Evolutionary conservation across 2,113 vertebrate genomes (phyloP).

Genomic region (Polypterus bichir): DNA sequence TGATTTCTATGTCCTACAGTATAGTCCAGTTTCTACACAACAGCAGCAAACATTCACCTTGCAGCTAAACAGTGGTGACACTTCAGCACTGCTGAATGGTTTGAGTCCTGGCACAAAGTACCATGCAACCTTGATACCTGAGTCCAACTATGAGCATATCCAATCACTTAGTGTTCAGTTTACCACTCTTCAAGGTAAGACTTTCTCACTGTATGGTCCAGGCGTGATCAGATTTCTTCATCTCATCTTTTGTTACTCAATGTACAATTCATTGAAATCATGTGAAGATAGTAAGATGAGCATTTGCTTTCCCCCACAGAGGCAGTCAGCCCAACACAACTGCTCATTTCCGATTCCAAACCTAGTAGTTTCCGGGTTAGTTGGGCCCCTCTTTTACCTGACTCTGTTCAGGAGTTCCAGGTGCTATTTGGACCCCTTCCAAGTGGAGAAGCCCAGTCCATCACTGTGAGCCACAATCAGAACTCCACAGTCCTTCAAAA

Average conservation of each 20-base stretch:
- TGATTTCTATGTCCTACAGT: slow-evolving; percentile 64
- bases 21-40: slow-evolving; percentile 21
- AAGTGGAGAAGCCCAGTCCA: slow-evolving; percentile 37
- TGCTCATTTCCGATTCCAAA: slow-evolving; percentile 62
- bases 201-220: not conserved
- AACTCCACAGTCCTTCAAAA: slow-evolving; percentile 67
- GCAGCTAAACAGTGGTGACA: slow-evolving; percentile 49
- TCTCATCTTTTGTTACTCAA: not conserved
- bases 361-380: slow-evolving; percentile 64
- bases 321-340: slow-evolving; percentile 47
- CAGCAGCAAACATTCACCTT: slow-evolving; percentile 32
- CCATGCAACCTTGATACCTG: slow-evolving; percentile 56
- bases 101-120: slow-evolving; percentile 71
- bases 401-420: slow-evolving; percentile 45
- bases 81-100: slow-evolving; percentile 35
- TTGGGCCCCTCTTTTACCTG: slow-evolving; percentile 65
- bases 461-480: slow-evolving; percentile 44
- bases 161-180: slow-evolving; percentile 55
- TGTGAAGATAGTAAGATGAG: not conserved
- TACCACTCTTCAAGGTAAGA: slow-evolving; percentile 64
- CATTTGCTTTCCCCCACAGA: slow-evolving; percentile 21
- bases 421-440: slow-evolving; percentile 67
- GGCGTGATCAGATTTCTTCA: not conserved
- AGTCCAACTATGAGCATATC: slow-evolving; percentile 55
- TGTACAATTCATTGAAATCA: not conserved